phyloP scores from a whole-genome alignment of 2,113 vertebrate genomes.

The Tychaedon coryphoeus region DNA sequence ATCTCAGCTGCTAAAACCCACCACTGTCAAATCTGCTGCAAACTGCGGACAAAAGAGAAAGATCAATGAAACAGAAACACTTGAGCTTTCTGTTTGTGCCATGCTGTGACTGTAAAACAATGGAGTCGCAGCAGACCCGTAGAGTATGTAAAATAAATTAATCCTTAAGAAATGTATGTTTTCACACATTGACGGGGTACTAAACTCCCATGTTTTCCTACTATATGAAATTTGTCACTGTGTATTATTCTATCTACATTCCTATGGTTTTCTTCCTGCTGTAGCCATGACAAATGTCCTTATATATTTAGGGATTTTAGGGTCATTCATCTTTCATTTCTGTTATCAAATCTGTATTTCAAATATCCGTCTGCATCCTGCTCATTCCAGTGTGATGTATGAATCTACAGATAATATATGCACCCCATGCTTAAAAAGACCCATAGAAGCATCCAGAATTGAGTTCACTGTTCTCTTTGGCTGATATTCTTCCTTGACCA shows the following conservation, averaged over 20 bases:
- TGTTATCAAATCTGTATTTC: slow-evolving; percentile 63
- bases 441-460: not conserved
- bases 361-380: not conserved
- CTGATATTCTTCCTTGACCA: not conserved
- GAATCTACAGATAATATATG: not conserved
- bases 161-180: not conserved
- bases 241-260: slow-evolving; percentile 10
- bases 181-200: not conserved
- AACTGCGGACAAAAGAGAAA: not conserved
- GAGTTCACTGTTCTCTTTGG: not conserved
- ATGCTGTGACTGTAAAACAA: not conserved
- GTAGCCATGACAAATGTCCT: slow-evolving; percentile 35
- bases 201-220: not conserved
- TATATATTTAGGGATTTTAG: slow-evolving; percentile 40
- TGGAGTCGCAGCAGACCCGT: not conserved
- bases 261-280: slow-evolving; percentile 27
- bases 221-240: not conserved
- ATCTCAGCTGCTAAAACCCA: not conserved
- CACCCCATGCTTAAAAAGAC: not conserved
- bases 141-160: not conserved
- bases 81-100: not conserved
- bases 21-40: not conserved
- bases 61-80: not conserved
- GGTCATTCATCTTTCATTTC: slow-evolving; percentile 63
- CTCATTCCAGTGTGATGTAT: not conserved